Evolutionary conservation across 2,888 invertebrate genomes (phyloP).

Genomic region (Tigriopus californicus): DNA sequence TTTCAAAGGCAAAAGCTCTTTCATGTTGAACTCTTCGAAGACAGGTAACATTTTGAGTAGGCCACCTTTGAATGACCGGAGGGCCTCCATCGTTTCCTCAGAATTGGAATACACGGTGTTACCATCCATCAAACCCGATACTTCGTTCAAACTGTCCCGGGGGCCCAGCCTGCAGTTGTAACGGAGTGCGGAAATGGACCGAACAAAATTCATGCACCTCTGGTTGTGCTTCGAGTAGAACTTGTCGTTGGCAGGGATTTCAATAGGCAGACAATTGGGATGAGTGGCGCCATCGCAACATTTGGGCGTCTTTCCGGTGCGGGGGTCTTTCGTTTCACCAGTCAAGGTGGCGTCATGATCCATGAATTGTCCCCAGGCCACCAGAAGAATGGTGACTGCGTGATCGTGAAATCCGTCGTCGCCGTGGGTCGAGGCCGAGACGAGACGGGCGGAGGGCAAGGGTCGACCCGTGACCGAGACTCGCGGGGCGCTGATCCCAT

Average conservation of each 20-base stretch:
- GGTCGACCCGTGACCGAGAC: slow-evolving; percentile 44
- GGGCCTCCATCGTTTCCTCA: slow-evolving; percentile 14
- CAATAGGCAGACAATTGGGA: slow-evolving; percentile 75
- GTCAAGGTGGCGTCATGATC: slow-evolving; percentile 31
- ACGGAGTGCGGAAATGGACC: slow-evolving; percentile 66
- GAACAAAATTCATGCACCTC: slow-evolving; percentile 70
- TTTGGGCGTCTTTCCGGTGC: slow-evolving; percentile 20
- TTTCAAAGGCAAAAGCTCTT: slow-evolving; percentile 30
- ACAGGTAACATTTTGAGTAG: slow-evolving; percentile 24
- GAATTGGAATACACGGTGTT: slow-evolving; percentile 24
- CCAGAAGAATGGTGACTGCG: slow-evolving; percentile 22
- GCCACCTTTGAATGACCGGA: slow-evolving; percentile 22
- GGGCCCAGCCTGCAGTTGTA: slow-evolving; percentile 61
- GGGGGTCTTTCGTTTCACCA: slow-evolving; percentile 19
- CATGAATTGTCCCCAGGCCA: slow-evolving; percentile 31
- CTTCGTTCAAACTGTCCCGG: slow-evolving; percentile 23
- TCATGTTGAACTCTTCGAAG: slow-evolving; percentile 27
- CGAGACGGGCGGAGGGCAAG: slow-evolving; percentile 21
- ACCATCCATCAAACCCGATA: slow-evolving; percentile 23
- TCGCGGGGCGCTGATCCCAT: slow-evolving; percentile 64
- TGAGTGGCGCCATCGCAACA: slow-evolving; percentile 37
- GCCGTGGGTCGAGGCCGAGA: slow-evolving; percentile 39
- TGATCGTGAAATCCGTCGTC: slow-evolving; percentile 47
- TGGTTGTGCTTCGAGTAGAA: slow-evolving; percentile 68
- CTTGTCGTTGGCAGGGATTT: slow-evolving; percentile 70